Base-by-base conservation (phyloP, 2,888 invertebrate genomes). In the Drosophila setosimentum region DNA sequence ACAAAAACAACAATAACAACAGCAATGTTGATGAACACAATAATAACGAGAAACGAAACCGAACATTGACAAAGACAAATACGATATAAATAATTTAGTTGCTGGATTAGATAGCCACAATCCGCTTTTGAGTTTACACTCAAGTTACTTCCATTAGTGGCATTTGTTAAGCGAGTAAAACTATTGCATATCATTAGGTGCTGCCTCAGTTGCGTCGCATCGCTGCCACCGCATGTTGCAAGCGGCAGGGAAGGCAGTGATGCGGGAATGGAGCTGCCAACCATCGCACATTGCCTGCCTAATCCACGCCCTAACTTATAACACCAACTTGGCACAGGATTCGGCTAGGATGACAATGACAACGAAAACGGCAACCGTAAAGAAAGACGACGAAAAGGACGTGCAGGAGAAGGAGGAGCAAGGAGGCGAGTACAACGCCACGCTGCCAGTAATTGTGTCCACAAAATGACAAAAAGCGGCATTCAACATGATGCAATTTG, bases 71-170 rank as follows among this genome's bases (percentile, higher is more conserved):
- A 76, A 87, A 87, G 84, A 90, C 82, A 83, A 87, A 86, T 81
- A 74, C 68, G 18, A 81, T 79, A 90, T 87, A 87, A 90, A 87
- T 87, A 84, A 87, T 87, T 84, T 79, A 82, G 80, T 70, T 89
- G 79, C 67, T 55, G 80, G 89, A 82, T 90, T 87, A 89, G 77
- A 76, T 83, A 73, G 73, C 91, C 89, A 67, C 89, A 90, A 87
- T 87, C 90, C 89, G 90, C 80, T 82, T 90, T 78, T 72, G 87
- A 89, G 84, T 87, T 87, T 84, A 87, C 90, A 87, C 90, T 84
- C 84, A 90, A 87, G 90, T 87, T 79, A 60, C 78, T 82, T 78
- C 87, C 87, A 90, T 90, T 87, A 89, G 87, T 78, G 84, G 80
- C 78, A 73, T 73, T 78, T 82, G 68, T 53, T 57, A 35, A 53